Conservation (phyloP, 2,888 invertebrate genomes). For the Megastigmus dorsalis region DNA sequence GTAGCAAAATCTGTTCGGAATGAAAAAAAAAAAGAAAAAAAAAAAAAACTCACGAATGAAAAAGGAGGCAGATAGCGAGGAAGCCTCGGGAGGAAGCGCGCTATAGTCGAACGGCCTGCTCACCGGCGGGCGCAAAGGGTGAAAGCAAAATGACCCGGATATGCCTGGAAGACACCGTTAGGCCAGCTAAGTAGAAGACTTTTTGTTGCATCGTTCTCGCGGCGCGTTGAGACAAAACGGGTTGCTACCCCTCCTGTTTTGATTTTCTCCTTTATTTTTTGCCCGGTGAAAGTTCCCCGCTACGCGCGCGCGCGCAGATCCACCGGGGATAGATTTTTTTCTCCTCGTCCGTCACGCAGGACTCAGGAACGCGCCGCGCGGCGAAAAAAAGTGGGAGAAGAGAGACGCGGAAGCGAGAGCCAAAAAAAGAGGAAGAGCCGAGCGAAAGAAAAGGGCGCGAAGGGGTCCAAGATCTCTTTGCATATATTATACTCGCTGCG, state of each 20-base stretch:
- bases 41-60: slow-evolving; percentile 30
- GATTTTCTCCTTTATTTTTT: slow-evolving; percentile 60
- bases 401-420: slow-evolving; percentile 54
- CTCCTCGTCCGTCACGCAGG: too few species aligned
- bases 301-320: neutral
- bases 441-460: slow-evolving; percentile 61
- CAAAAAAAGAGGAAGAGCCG: slow-evolving; percentile 53
- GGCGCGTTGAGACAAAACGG: slow-evolving; percentile 50
- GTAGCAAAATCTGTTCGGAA: slow-evolving; percentile 48
- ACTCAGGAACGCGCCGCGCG: neutral
- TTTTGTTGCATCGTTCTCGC: slow-evolving; percentile 55
- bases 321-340: too few species aligned
- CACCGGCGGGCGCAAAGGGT: slow-evolving; percentile 49
- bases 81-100: neutral
- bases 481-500: slow-evolving; percentile 60
- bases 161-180: slow-evolving; percentile 59
- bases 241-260: slow-evolving; percentile 61
- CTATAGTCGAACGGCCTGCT: neutral
- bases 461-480: slow-evolving; percentile 69
- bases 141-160: slow-evolving; percentile 63
- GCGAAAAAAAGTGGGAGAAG: slow-evolving; percentile 45
- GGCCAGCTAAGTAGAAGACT: slow-evolving; percentile 44
- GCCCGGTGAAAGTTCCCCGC: neutral
- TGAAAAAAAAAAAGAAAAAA: slow-evolving; percentile 24
- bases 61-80: neutral